Evolutionary conservation across 2,888 invertebrate genomes (phyloP), one percentile per base, ranked within the genome.

Genomic region (Drosophila differens): DNA sequence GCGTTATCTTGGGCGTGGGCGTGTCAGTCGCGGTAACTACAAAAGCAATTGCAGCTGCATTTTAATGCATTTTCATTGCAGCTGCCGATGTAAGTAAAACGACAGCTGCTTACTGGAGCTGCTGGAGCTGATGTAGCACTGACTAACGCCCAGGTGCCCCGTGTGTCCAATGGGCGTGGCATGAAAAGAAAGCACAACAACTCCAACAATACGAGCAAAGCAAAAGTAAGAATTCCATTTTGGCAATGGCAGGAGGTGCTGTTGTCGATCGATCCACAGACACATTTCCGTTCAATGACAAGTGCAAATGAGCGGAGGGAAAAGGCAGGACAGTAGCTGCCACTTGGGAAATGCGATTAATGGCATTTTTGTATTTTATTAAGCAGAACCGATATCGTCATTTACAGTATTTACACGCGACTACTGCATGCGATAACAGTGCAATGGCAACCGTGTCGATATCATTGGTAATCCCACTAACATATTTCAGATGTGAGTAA

Each of bases 1-100:
- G 47, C 16, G 47, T 47, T 16, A 0, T 16, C 28, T 41, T 53
- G 41, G 58, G 65, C 51, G 30, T 35, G 54, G 41, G 39, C 44
- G 41, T 49, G 52, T 28, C 22, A 37, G 35, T 44, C 39, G 16
- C 62, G 73, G 60, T 64, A 72, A 58, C 65, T 67, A 70, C 70
- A 69, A 70, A 82, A 68, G 76, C 77, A 79, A 79, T 85, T 74
- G 76, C 82, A 73, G 71, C 79, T 86, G 84, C 69, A 84, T 89
- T 89, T 89, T 84, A 89, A 85, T 89, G 87, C 79, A 84, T 86
- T 83, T 75, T 74, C 83, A 81, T 75, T 74, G 69, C 64, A 69
- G 49, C 70, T 59, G 65, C 52, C 35, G 72, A 60, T 66, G 70
- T 65, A 68, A 66, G 55, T 68, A 79, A 53, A 59, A 53, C 53